These are phyloP conservation scores for Pelobates cultripes DNA, from an alignment of 2,797 vertebrate species.

Conservation along the genomic window DNA sequence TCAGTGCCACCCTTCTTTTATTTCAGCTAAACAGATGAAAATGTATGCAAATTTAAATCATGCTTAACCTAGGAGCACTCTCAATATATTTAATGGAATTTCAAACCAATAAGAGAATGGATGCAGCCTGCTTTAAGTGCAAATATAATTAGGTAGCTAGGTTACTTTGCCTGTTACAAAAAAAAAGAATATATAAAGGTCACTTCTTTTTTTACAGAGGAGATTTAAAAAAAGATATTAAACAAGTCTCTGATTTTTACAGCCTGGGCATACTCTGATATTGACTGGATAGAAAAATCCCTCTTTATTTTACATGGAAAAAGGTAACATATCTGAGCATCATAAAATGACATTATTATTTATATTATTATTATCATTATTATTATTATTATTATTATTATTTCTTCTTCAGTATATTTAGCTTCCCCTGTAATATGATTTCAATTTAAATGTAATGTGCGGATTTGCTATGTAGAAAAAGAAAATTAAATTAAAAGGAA, in stretches of 20 bases:
- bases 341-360: no score
- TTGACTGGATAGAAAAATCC: not conserved
- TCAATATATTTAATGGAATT: slow-evolving; percentile 98
- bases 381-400: no score
- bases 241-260: slow-evolving; percentile 1
- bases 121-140: slow-evolving; percentile 80
- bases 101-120: slow-evolving; percentile 90
- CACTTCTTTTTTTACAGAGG: slow-evolving; percentile 72
- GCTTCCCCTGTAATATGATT: no score
- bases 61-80: slow-evolving; percentile 93
- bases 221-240: slow-evolving; percentile 40
- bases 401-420: no score
- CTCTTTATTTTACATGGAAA: no score
- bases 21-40: slow-evolving; percentile 99
- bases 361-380: no score
- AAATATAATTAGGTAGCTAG: slow-evolving; percentile 87
- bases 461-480: no score
- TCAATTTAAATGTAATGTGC: no score
- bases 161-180: slow-evolving; percentile 78
- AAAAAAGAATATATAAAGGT: slow-evolving; percentile 60
- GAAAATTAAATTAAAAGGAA: no score
- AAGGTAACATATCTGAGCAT: no score
- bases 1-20: slow-evolving; percentile 95
- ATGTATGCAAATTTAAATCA: slow-evolving; percentile 99
- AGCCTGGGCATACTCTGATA: not conserved